Evolutionary conservation across 2,888 invertebrate genomes (phyloP).

Genomic region (Horisme vitalbata): DNA sequence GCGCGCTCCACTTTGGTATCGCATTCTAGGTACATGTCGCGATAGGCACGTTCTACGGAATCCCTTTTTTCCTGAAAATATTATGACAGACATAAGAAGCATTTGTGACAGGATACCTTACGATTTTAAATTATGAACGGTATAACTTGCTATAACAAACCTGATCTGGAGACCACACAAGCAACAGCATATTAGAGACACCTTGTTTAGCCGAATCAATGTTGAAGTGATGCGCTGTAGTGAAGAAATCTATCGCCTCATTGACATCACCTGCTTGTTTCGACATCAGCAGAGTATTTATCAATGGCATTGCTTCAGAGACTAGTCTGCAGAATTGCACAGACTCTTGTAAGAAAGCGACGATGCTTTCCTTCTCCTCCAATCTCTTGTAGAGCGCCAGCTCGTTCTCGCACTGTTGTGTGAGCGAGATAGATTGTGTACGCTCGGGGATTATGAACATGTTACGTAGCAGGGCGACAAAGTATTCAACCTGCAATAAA

Average conservation of each 20-base stretch:
- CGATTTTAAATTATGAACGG: no score
- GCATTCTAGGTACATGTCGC: constrained; percentile 85
- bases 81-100: not conserved
- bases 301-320: constrained; percentile 78
- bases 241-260: constrained; percentile 95
- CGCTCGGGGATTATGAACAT: constrained; percentile 68
- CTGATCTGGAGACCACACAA: constrained; percentile 92
- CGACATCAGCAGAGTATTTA: constrained; percentile 88
- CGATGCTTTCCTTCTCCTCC: constrained; percentile 83
- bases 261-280: constrained; percentile 90
- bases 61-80: constrained; percentile 82
- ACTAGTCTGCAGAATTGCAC: constrained; percentile 78
- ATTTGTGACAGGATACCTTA: not conserved
- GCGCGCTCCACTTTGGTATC: constrained; percentile 75
- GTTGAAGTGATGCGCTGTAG: constrained; percentile 89
- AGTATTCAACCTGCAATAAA: constrained; percentile 67
- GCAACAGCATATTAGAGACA: constrained; percentile 88
- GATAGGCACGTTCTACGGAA: constrained; percentile 90
- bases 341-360: constrained; percentile 88
- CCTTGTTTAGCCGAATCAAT: constrained; percentile 88
- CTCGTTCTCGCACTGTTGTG: constrained; percentile 71
- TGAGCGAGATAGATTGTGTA: constrained; percentile 51
- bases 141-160: constrained; percentile 45
- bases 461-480: constrained; percentile 69
- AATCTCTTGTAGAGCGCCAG: constrained; percentile 77